Evolutionary conservation across 2,797 vertebrate genomes (phyloP), one percentile per base, ranked within the genome.

Genomic region (Sebastes steindachneri): DNA sequence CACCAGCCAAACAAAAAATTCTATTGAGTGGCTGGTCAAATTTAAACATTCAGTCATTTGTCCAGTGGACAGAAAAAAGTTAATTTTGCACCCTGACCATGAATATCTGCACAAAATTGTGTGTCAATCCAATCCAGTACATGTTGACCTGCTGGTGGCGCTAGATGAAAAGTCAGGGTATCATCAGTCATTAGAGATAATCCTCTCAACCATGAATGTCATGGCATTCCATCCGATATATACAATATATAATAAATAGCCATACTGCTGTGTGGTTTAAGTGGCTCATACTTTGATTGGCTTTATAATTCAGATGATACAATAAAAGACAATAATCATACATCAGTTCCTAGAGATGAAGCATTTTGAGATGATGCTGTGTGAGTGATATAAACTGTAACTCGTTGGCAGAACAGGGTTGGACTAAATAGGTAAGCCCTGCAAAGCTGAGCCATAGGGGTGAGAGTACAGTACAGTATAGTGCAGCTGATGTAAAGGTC

Each of bases 401-500:
- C 60, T 64, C 9, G 26, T 4, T 7, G 6, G 17, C 57, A 55
- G 57, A 53, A 26, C 33, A 23, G 7, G 21, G n/a, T 48, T 41
- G 7, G 79, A 76, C 26, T 54, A 29, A 76, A 69, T 3, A 55
- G 28, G 35, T 55, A 57, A 72, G 9, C 7, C 35, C 37, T 19
- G 57, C 31, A 48, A 45, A 75, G 25, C 17, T 58, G 54, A 74
- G n/a, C 53, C 23, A 41, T 8, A 53, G 14, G 5, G 45, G 1
- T 5, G 41, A 55, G 19, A 57, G 71, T 76, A 41, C 37, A 41
- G 37, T 41, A 41, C 37, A 41, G 37, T 41, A 41, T 41, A 41
- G 70, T 78, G 33, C 78, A 57, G 68, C 58, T 57, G 65, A 64
- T 73, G 31, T 78, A 75, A 87, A 87, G 54, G 3, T 59, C 64